A percentile compares a stretch with the other conserved stretches of the same genome.
Conservation (phyloP, 2,113 vertebrate species). For the Grallaria varia region DNA sequence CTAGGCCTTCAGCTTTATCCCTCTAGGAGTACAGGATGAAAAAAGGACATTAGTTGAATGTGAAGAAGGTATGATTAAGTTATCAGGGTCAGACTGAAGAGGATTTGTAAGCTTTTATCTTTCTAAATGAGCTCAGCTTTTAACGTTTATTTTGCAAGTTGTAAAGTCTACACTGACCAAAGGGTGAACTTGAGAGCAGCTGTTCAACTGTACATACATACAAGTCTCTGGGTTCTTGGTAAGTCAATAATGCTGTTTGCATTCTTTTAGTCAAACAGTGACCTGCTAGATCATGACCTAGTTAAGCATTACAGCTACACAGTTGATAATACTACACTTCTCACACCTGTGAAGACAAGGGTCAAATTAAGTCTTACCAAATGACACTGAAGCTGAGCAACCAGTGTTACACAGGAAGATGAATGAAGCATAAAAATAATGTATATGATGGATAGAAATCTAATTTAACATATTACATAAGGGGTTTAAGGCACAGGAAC, state of each 20-base stretch:
- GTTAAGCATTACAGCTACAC: not conserved
- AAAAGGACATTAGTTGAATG: not conserved
- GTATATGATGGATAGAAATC: not conserved
- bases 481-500: not conserved
- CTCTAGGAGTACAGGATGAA: not conserved
- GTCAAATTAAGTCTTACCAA: not conserved
- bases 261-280: not conserved
- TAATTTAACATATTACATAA: not conserved
- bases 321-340: not conserved
- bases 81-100: not conserved
- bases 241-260: not conserved
- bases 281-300: not conserved
- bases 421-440: not conserved
- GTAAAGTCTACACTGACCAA: not conserved
- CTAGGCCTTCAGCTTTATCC: not conserved
- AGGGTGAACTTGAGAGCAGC: not conserved
- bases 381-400: rapidly evolving
- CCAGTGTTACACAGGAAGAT: not conserved
- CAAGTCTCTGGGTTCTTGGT: not conserved
- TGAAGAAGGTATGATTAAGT: not conserved
- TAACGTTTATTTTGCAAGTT: not conserved
- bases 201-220: not conserved
- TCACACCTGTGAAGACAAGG: not conserved
- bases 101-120: not conserved
- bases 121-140: not conserved